Evolutionary conservation across 2,888 invertebrate genomes (phyloP).

Genomic region (Lasioglossum calceatum): DNA sequence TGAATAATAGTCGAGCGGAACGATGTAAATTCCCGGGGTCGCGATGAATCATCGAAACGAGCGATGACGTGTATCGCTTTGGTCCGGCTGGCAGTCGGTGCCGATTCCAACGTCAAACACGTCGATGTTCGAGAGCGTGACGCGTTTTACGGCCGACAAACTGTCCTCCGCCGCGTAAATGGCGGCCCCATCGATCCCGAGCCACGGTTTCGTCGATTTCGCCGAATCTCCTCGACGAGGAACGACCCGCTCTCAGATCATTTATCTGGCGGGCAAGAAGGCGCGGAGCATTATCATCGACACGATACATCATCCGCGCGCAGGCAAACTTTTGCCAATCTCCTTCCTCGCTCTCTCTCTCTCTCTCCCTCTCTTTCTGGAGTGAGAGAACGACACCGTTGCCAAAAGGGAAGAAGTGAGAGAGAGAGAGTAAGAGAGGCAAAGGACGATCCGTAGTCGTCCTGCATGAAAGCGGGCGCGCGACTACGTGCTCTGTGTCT

Average conservation of each 20-base stretch:
- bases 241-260: conserved; percentile 25
- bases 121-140: background rate
- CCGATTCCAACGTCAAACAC: conserved; percentile 32
- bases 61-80: conserved; percentile 34
- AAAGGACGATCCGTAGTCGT: conserved; percentile 57
- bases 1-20: background rate
- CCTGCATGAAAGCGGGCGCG: conserved; percentile 60
- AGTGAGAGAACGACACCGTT: background rate
- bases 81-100: background rate
- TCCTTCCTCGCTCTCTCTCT: conserved; percentile 38
- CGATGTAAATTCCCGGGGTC: conserved; percentile 17
- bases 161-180: background rate
- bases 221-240: conserved; percentile 25
- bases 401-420: background rate
- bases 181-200: conserved; percentile 18
- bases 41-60: conserved; percentile 40
- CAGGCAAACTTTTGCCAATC: conserved; percentile 71
- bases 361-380: too few species aligned
- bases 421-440: background rate
- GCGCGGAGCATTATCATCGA: conserved; percentile 65
- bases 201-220: conserved; percentile 10
- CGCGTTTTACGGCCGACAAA: conserved; percentile 23
- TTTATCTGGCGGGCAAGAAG: conserved; percentile 47
- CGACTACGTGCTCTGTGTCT: conserved; percentile 83
- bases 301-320: conserved; percentile 72